Base-by-base conservation (phyloP, 2,888 invertebrate species). In the Synanthedon tipuliformis region DNA sequence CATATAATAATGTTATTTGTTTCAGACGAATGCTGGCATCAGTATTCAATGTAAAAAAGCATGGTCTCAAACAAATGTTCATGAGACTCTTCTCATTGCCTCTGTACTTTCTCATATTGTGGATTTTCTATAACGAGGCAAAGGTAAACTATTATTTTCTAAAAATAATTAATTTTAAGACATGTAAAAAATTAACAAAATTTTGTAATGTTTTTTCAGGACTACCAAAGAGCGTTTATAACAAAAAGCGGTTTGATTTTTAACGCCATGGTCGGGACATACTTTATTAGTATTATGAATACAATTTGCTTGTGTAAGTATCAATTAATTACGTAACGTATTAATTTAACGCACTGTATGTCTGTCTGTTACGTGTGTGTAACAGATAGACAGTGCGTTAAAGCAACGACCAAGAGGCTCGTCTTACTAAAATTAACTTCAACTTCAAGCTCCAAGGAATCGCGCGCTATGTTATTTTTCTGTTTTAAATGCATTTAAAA, bases 101-200 rank as follows among this genome's bases (percentile, higher is more conserved):
- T 0, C 74, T 94, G 23, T 92, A 93, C 64, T 95, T 94, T 79
- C 89, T 92, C 50, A 88, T 95, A 50, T 70, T 97, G 50, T 95
- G 94, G 91, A 69, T 92, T 13, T 95, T 97, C 72, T 96, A 95
- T 68, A 90, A 89, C 52, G 90, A 91, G 61, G 88, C 91, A 59
- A 86, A 90, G 84, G 90, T 90, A 74, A 57, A 11, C 10, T 48
- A 45, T 27, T 50, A 2, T 41, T 4, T 27, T 10, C 10, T 51
- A 18, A 52, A 16, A n/a, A 40, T 50, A 16, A n/a, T 41, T 50
- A 34, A 34, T 34, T 8, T 8, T 50, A 15, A 50, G 49, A n/a
- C 40, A 4, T 23, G 15, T 52, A 10, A 50, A 50, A 1, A n/a
- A 55, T 52, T 59, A 34, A 34, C 8, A 34, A 34, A 10, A 34